Conservation (phyloP, 2,888 invertebrate genomes). For the Escarpia spicata region DNA sequence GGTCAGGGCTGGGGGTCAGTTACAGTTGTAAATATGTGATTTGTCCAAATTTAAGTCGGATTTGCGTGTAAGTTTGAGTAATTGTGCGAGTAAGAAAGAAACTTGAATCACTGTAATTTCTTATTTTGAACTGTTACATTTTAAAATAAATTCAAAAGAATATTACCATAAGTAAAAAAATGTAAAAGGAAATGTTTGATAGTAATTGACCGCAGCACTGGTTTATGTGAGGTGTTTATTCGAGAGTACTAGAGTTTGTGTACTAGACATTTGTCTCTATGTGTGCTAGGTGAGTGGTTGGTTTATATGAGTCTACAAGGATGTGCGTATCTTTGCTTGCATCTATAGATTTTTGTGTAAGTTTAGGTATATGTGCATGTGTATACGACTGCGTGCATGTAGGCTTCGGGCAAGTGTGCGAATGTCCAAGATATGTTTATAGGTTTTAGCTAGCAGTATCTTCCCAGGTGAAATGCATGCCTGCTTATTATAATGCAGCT, state of each 20-base stretch:
- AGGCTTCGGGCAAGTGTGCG: too few relatives aligned
- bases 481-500: too few relatives aligned
- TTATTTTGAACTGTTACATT: not conserved
- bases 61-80: not conserved
- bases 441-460: too few relatives aligned
- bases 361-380: too few relatives aligned
- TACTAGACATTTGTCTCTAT: not conserved
- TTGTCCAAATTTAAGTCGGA: not conserved
- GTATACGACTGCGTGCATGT: too few relatives aligned
- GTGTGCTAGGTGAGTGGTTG: not conserved
- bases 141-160: not conserved
- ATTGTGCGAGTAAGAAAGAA: not conserved
- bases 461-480: too few relatives aligned
- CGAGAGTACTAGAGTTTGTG: not conserved
- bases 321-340: too few relatives aligned
- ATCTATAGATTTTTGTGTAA: too few relatives aligned
- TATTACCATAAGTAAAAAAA: not conserved
- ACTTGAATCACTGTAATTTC: not conserved
- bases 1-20: not conserved
- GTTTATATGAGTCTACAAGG: too few relatives aligned
- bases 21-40: not conserved
- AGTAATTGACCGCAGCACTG: not conserved
- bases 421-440: too few relatives aligned
- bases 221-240: not conserved
- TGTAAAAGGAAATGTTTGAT: not conserved